Evolutionary conservation across 2,797 vertebrate species (phyloP), one percentile per base, ranked within the genome.

Genomic region (Sebastes trivittatus): DNA sequence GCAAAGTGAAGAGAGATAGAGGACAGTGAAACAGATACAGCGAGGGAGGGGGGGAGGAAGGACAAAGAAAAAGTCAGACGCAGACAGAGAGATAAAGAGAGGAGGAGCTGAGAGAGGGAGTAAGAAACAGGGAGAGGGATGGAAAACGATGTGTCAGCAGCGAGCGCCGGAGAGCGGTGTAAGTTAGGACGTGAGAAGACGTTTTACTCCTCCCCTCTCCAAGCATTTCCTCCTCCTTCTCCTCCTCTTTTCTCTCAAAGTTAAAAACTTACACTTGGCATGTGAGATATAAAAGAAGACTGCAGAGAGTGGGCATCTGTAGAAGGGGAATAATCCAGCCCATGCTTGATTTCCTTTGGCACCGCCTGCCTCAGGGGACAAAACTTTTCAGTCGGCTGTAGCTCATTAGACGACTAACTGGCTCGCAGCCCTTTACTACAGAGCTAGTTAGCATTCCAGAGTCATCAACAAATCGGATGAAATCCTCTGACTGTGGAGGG

Each of bases 61-160:
- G 92, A 91, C 89, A 85, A 89, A 91, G 88, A 87, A 92, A 92
- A 91, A 93, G 92, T 88, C 92, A 92, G 89, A 92, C 74, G 46
- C 86, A 91, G 87, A 93, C 82, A 80, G 83, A 80, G 87, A 88
- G 88, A 91, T 90, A 93, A 89, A 86, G 87, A 85, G 90, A 91
- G 90, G 88, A 88, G 86, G 88, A 88, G 87, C 72, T 4, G 66
- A 29, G 73, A 77, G 77, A 86, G 75, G 22, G 80, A 80, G 78
- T 61, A 83, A 90, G 89, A 88, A 89, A 87, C 71, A 27, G 81
- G 85, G 85, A 89, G 89, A 85, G 84, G 59, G 89, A 81, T 60
- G 77, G 81, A 92, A 94, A 94, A 87, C 56, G 82, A 93, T 95
- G 92, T 89, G 93, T 95, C 94, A 95, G 94, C 94, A 95, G 56